Conservation (phyloP, 2,888 invertebrate species). For the Drosophila borborema region DNA sequence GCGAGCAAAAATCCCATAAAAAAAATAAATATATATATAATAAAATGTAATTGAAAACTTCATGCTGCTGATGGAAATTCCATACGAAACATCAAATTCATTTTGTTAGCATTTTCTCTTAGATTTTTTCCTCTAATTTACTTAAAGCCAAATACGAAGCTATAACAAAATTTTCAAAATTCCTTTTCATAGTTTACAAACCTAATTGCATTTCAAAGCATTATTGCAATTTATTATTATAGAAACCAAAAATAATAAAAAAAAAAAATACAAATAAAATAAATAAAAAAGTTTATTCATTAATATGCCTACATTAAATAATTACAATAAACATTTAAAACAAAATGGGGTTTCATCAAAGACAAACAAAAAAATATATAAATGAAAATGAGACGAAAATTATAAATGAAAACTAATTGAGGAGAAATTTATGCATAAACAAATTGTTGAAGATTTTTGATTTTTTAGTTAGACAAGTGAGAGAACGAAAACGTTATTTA, state of each 20-base stretch:
- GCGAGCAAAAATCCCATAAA: slow-evolving; percentile 44
- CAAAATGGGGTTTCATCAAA: slow-evolving; percentile 73
- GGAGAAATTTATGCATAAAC: slow-evolving; percentile 35
- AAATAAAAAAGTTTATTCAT: slow-evolving; percentile 56
- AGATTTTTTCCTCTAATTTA: slow-evolving; percentile 48
- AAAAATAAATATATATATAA: slow-evolving; percentile 3
- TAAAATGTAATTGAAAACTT: slow-evolving; percentile 41
- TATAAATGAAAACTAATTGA: slow-evolving; percentile 14
- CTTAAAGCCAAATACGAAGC: slow-evolving; percentile 3
- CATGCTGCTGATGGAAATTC: slow-evolving; percentile 59
- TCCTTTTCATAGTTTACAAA: slow-evolving; percentile 61
- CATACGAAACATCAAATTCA: slow-evolving; percentile 26
- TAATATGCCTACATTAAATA: slow-evolving; percentile 72
- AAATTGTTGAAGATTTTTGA: slow-evolving; percentile 52
- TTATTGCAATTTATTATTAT: slow-evolving; percentile 54
- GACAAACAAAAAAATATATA: slow-evolving; percentile 37
- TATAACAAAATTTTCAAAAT: slow-evolving; percentile 45
- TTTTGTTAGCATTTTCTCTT: slow-evolving; percentile 67
- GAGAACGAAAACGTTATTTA: slow-evolving; percentile 41
- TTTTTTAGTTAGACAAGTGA: slow-evolving; percentile 72
- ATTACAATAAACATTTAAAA: slow-evolving; percentile 68
- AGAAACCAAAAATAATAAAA: slow-evolving; percentile 21
- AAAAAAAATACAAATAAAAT: slow-evolving; percentile 15
- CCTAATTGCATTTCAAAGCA: slow-evolving; percentile 69
- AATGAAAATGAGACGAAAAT: slow-evolving; percentile 36